Evolutionary conservation across 2,113 vertebrate species (phyloP), one percentile per base, ranked within the genome.

Genomic region (Steatornis caripensis): DNA sequence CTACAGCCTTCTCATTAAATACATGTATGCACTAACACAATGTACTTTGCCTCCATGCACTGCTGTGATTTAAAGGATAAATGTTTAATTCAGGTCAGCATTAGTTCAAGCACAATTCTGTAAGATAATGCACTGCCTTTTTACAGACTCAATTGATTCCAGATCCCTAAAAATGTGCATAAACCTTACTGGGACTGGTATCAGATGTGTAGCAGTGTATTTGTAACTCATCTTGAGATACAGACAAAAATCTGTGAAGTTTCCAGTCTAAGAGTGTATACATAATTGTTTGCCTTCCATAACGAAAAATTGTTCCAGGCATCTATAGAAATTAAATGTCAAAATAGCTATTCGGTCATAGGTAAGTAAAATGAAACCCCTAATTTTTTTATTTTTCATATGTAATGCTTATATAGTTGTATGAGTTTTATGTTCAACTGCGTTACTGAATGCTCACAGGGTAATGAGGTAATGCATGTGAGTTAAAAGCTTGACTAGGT

Each of bases 21-120:
- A 43, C 15, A 23, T 1, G 0, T 9, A 2, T 8, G 2, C 45
- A 10, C n/a, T 48, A 43, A 62, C 11, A 15, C 7, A 26, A 8
- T 19, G 10, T 32, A 43, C 5, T 41, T 30, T 32, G 19, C 14
- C 18, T 60, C 15, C 17, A 57, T 79, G 49, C 6, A 6, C 5
- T 43, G 7, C 6, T 54, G 19, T 62, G 11, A 14, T 71, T 48
- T 68, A 80, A 62, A 76, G 20, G 10, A 30, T 60, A 17, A 65
- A 11, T 45, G 10, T 62, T 71, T 87, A 19, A 83, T 45, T 70
- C 37, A 66, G 53, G 57, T 70, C 27, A 61, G 10, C 15, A 15
- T 66, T 62, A 3, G 1, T 61, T 86, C 24, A 79, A 83, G 10
- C 8, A 75, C 12, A 1, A 5, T 30, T 58, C 15, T 34, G 17